Evolutionary conservation across 2,888 invertebrate species (phyloP), one percentile per base, ranked within the genome.

Genomic region (Cataglyphis rosenhaueri): DNA sequence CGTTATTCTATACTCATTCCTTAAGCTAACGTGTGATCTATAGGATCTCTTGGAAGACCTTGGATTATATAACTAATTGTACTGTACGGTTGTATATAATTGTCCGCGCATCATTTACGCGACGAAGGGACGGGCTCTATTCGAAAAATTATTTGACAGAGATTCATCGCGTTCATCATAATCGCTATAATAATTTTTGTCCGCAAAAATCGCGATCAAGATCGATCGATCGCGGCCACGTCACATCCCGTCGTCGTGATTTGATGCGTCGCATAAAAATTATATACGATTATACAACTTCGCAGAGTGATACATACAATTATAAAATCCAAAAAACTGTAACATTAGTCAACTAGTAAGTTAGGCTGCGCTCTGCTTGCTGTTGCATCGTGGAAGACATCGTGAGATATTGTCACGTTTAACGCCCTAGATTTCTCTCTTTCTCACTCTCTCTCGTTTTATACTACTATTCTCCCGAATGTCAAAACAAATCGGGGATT

Each of bases 291-390:
- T 57, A 21, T 25, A 55, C n/a, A 87, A 82, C 84, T 86, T 71
- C 86, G 82, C 88, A 84, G 62, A 89, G 48, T 8, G 18, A 8
- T 52, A 52, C 48, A n/a, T 90, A 90, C 88, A 91, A 90, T 93
- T 94, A 94, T 92, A 93, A 94, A 94, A 94, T 93, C 91, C 92
- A 86, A 88, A 91, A 92, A 92, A 88, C 89, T 92, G 88, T 89
- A 93, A 93, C 93, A 91, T 88, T 92, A 88, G 86, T 86, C 90
- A 91, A 91, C 91, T 92, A 79, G 88, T 91, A 84, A 79, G 90
- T 86, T 87, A 82, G 71, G 35, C 84, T 86, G 82, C 84, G 79
- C 86, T 89, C 84, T 35, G 70, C 79, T 82, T 76, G 76, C 86
- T 83, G 83, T 76, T 70, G 85, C 38, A 76, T 81, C 64, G 8